Evolutionary conservation across 2,113 vertebrate species (phyloP), one percentile per base, ranked within the genome.

Genomic region (Urocolius indicus): DNA sequence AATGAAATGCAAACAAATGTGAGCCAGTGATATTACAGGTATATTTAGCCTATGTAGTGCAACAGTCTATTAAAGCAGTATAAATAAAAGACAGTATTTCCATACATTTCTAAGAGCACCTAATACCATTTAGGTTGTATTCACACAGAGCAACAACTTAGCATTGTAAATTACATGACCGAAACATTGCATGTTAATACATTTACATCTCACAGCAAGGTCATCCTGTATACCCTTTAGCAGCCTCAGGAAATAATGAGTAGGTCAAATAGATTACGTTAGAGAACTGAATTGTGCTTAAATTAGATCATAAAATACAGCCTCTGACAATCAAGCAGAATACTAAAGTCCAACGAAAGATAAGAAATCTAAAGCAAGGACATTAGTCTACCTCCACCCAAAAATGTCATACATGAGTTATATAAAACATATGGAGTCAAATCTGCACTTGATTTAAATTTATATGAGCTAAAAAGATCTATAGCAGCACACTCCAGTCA

Each of bases 181-280:
- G 58, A 92, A 84, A 78, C 84, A 38, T 41, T 84, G 18, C 16
- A 57, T 48, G 22, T 71, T 84, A 92, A 87, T 68, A 57, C 26
- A 62, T 10, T 23, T 58, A 8, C 11, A 38, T 82, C 73, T 91
- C 54, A 52, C 36, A 76, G 46, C 36, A 92, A 91, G 48, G 65
- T 88, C 54, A 78, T 65, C 46, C 41, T 55, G 26, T 36, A 65
- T 61, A 57, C 9, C 45, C 72, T 48, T 32, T 52, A 75, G 41
- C 82, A 87, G 52, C 32, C 43, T 91, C 54, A 48, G 30, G 76
- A 95, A 95, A 95, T 82, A 90, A 95, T 41, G 59, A 95, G 52
- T 52, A 78, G 49, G 43, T 52, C 87, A 67, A 95, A 87, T 54
- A 80, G 46, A 75, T 84, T 93, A 65, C 84, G 58, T 91, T 95